Evolutionary conservation across 1,140 invertebrate species (phyloP).

Genomic region (Sarcophaga bullata): DNA sequence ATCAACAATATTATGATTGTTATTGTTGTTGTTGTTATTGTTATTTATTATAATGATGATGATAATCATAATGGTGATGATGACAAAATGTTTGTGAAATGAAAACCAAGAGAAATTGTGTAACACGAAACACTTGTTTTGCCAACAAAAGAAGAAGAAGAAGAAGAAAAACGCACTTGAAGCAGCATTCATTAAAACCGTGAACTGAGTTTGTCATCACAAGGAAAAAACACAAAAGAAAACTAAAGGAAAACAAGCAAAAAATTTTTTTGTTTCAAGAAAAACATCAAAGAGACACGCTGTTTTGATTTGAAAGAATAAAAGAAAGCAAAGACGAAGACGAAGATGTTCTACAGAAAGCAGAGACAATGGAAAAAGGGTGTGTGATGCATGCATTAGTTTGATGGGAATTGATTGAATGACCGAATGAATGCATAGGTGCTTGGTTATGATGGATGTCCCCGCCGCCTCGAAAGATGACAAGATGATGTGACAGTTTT

Average conservation of each 20-base stretch:
- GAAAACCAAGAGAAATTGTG: not conserved
- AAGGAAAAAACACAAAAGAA: too few species aligned
- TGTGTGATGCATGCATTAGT: not conserved
- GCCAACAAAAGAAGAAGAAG: not conserved
- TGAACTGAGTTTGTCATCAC: not conserved
- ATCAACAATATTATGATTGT: too few species aligned
- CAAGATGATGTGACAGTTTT: slow-evolving; percentile 20
- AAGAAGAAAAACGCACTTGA: too few species aligned
- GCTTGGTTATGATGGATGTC: not conserved
- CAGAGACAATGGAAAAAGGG: not conserved
- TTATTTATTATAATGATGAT: too few species aligned
- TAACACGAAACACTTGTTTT: slow-evolving; percentile 24
- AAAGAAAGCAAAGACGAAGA: not conserved
- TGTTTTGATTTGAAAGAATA: not conserved
- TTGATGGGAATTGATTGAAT: not conserved
- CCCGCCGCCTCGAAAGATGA: not conserved
- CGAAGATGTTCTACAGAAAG: too few species aligned
- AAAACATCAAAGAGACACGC: not conserved
- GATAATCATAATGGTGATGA: too few species aligned
- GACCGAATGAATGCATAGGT: not conserved
- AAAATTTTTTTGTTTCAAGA: too few species aligned
- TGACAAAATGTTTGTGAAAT: too few species aligned
- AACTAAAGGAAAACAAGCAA: not conserved
- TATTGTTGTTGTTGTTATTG: too few species aligned
- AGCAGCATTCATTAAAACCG: too few species aligned